Evolutionary conservation across 2,888 invertebrate species (phyloP).

Genomic region (Amphiduros pacificus): DNA sequence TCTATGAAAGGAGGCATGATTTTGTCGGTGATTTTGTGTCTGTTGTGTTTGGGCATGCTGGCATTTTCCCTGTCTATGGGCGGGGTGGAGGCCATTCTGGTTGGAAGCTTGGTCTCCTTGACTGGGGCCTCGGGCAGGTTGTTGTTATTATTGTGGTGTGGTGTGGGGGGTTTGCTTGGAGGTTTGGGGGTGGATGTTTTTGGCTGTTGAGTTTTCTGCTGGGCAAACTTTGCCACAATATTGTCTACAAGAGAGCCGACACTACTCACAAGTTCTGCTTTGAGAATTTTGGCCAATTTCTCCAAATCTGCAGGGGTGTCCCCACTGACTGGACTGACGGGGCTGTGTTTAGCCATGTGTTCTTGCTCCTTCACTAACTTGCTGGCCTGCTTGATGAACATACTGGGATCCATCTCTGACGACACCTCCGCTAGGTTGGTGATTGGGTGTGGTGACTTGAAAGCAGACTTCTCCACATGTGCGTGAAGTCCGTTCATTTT

Average conservation of each 20-base stretch:
- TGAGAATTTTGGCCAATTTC: constrained; percentile 86
- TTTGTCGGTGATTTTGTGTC: constrained; percentile 29
- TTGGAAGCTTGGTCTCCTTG: not conserved
- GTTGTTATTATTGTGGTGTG: constrained; percentile 9
- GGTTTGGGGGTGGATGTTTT: not conserved
- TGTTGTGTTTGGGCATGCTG: constrained; percentile 9
- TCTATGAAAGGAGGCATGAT: constrained; percentile 27
- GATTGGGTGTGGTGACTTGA: not conserved
- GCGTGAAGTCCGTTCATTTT: not conserved
- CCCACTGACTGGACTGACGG: not conserved
- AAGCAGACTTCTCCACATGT: not conserved
- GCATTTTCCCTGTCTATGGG: not conserved
- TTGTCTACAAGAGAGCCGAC: constrained; percentile 84
- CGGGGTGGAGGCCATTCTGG: not conserved
- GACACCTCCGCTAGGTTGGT: not conserved
- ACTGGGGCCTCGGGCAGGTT: not conserved
- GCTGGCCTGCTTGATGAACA: constrained; percentile 78
- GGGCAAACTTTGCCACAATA: constrained; percentile 73
- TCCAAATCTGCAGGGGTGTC: constrained; percentile 70
- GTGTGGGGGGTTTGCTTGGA: not conserved
- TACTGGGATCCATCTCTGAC: constrained; percentile 61
- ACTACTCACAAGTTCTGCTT: constrained; percentile 84
- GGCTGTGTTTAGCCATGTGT: not conserved
- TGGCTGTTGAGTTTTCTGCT: constrained; percentile 19
- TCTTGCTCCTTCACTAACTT: constrained; percentile 76